Evolutionary conservation across 92 coral and sea anemone species (phyloP), one percentile per base, ranked within the genome.

Genomic region (Hydrozoanthus gracilis): DNA sequence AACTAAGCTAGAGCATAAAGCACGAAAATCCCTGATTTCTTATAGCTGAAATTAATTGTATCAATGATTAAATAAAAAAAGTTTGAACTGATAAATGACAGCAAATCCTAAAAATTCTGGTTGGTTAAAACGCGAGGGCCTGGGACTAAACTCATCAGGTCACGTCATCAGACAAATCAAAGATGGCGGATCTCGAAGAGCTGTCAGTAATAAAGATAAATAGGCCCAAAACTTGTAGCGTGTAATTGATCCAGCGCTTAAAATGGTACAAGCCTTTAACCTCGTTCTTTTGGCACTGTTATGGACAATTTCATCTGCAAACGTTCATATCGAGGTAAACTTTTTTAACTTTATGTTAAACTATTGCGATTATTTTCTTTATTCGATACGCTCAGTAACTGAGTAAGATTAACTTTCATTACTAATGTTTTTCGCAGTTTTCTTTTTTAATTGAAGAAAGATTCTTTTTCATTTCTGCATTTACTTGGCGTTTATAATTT

Each of bases 241-340:
- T 44, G 10, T 20, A 2, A 9, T 16, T 66, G 10, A 17, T 66
- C 44, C 3, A 4, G 8, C 27, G 44, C 8, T 66, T 66, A 8
- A 66, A 5, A 80, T 80, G 85, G 85, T 13, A 62, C 58, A 18
- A 67, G 3, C 46, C 46, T 18, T 16, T 12, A 12, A 4, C 44
- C 8, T 49, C 66, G 10, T 67, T 12, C 44, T 13, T 12, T 48
- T 80, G 64, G 15, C 64, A 16, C 17, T 80, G 18, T 49, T 65
- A 44, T 80, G 73, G 56, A 9, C 58, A 16, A 13, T 66, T 16
- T 60, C 13, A 7, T 49, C 69, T 48, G 72, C 73, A 8, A 80
- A 65, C 52, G 35, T 80, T 5, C 85, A 80, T 73, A 80, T 80
- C 46, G 35, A 80, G 85, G 85, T 80, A 68, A 1, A 55, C 64